Evolutionary conservation across 2,113 vertebrate genomes (phyloP), one percentile per base, ranked within the genome.

Genomic region (Calyptomena viridis): DNA sequence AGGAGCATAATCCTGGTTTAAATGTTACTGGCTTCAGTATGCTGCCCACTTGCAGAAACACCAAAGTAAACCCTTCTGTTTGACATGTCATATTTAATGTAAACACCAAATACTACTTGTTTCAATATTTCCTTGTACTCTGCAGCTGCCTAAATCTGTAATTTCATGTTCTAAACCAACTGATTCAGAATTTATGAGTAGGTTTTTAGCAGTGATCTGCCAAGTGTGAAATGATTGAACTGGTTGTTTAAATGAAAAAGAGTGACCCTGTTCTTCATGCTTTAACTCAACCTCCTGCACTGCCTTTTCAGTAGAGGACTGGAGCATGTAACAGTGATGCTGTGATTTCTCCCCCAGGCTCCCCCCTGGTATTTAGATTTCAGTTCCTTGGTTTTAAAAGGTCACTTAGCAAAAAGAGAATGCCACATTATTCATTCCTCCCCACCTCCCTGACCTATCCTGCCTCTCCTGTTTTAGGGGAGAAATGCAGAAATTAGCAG

Each of bases 141-240:
- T 71, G 67, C 72, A 95, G 91, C 90, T 95, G 90, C 58, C 93
- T 93, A 69, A 64, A 84, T 82, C 89, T 72, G 18, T 89, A 94
- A 87, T 90, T 93, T 75, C 93, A 27, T 84, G 47, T 77, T 94
- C 86, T 78, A 89, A 97, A 93, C 55, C 89, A 95, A 96, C 55
- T 59, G 95, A 94, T 71, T 91, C 18, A 20, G 85, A 96, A 95
- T 89, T 96, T 97, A 81, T 92, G n/a, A 74, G 82, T 84, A 88
- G 77, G 75, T 84, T 97, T 94, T 96, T 84, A 87, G 94, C 87
- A 97, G 97, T n/a, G 69, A 94, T 94, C 93, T 96, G 86, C 89
- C 95, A 95, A 90, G 60, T 77, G 33, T 90, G 86, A 95, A 96
- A 92, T 91, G 74, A 91, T 90, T 78, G 49, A 7, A 7, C 62